These are phyloP conservation scores for Hemiscyllium ocellatum DNA, from an alignment of 2,113 vertebrate species.

Conservation along the genomic window DNA sequence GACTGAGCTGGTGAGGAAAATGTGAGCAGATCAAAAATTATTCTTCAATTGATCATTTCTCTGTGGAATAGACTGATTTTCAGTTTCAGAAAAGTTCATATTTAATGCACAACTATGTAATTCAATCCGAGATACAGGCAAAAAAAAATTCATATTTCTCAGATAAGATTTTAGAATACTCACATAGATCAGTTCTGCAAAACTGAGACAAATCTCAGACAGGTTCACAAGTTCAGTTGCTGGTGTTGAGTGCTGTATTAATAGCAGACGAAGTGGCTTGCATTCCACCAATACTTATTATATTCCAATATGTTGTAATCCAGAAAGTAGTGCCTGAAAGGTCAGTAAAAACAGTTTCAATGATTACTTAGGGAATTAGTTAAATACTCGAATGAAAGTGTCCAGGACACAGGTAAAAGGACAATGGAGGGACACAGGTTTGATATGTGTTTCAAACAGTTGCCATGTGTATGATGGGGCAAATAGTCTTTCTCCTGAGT, in stretches of 20 bases:
- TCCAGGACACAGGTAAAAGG: not conserved
- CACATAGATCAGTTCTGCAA: not conserved
- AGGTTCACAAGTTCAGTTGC: not conserved
- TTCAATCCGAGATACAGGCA: not conserved
- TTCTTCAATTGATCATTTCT: not conserved
- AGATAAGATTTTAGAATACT: not conserved
- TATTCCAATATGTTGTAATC: not conserved
- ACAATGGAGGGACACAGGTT: not conserved
- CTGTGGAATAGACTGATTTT: not conserved
- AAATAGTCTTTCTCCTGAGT: not conserved
- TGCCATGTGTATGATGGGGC: not conserved
- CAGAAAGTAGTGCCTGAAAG: not conserved
- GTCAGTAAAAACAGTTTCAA: not conserved
- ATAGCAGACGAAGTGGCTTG: not conserved
- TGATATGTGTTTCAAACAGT: not conserved
- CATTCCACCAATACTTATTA: not conserved
- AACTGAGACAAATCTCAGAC: not conserved
- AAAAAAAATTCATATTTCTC: not conserved
- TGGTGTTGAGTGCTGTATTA: not conserved
- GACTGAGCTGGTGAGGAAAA: not conserved
- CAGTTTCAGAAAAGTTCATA: not conserved
- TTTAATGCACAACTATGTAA: not conserved
- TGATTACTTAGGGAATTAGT: not conserved
- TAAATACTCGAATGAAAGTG: not conserved
- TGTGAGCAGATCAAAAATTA: not conserved